Conservation (phyloP, 2,888 invertebrate species). For the Protodeltote pygarga region DNA sequence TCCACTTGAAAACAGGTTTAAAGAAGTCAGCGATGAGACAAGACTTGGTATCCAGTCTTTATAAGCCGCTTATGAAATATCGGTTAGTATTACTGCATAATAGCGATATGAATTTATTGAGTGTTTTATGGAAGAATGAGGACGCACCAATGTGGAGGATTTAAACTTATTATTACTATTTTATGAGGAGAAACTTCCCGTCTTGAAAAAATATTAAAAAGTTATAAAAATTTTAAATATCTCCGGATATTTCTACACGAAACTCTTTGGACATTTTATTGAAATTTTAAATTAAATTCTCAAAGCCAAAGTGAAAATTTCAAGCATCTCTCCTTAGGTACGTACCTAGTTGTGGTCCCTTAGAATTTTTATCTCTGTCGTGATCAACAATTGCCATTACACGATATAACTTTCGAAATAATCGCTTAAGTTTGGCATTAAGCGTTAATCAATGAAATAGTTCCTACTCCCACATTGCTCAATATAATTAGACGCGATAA, state of each 20-base stretch:
- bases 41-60: conserved; percentile 30
- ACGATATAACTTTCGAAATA: conserved; percentile 38
- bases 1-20: conserved; percentile 75
- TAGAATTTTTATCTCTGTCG: conserved; percentile 30
- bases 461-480: conserved; percentile 47
- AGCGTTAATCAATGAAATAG: conserved; percentile 45
- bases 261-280: conserved; percentile 5
- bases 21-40: conserved; percentile 43
- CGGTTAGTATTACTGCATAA: conserved; percentile 51
- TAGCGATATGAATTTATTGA: conserved; percentile 41
- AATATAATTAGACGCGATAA: conserved; percentile 53
- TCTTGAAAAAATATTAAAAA: conserved; percentile 8
- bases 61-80: conserved; percentile 51
- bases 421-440: conserved; percentile 37
- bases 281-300: conserved; percentile 18
- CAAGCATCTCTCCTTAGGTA: conserved; percentile 9
- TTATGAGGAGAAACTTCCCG: conserved; percentile 28
- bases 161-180: conserved; percentile 29
- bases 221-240: conserved; percentile 14
- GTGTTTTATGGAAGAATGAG: conserved; percentile 36
- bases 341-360: conserved; percentile 11
- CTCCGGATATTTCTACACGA: conserved; percentile 3
- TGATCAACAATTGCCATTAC: conserved; percentile 39
- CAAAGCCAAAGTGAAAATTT: conserved; percentile 1
- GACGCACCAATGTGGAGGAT: conserved; percentile 19